Conservation (phyloP, 2,888 invertebrate species). For the Macaria notata region DNA sequence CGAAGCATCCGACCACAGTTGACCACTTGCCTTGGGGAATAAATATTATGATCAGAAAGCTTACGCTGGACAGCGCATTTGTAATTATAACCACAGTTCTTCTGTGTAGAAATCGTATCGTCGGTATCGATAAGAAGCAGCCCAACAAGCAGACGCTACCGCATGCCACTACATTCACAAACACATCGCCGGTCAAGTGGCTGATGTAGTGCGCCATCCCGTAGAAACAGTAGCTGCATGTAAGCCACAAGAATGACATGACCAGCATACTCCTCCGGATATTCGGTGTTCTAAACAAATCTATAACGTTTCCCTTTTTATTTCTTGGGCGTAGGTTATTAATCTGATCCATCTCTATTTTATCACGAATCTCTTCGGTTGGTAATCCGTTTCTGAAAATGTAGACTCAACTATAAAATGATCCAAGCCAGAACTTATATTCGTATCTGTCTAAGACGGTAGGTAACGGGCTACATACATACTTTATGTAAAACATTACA, state of each 20-base stretch:
- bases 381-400: conserved; percentile 65
- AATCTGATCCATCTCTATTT: conserved; percentile 59
- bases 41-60: conserved; percentile 83
- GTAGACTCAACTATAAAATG: background rate
- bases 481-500: too few species aligned
- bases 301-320: conserved; percentile 75
- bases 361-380: conserved; percentile 59
- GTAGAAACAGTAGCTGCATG: conserved; percentile 88
- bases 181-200: conserved; percentile 88
- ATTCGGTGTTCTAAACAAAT: conserved; percentile 86
- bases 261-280: conserved; percentile 86
- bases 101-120: conserved; percentile 85
- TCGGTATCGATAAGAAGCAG: conserved; percentile 82
- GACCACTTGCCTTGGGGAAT: conserved; percentile 70
- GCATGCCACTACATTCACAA: conserved; percentile 89
- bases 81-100: conserved; percentile 82
- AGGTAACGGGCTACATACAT: too few species aligned
- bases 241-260: conserved; percentile 89
- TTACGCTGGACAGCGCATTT: conserved; percentile 81
- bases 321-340: conserved; percentile 41
- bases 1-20: conserved; percentile 85
- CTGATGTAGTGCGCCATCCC: conserved; percentile 91
- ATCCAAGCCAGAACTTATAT: too few species aligned
- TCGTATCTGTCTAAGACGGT: too few species aligned
- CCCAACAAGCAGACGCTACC: conserved; percentile 83